These are phyloP conservation scores for Catamblyrhynchus diadema DNA, from an alignment of 2,797 vertebrate genomes.

Conservation along the genomic window DNA sequence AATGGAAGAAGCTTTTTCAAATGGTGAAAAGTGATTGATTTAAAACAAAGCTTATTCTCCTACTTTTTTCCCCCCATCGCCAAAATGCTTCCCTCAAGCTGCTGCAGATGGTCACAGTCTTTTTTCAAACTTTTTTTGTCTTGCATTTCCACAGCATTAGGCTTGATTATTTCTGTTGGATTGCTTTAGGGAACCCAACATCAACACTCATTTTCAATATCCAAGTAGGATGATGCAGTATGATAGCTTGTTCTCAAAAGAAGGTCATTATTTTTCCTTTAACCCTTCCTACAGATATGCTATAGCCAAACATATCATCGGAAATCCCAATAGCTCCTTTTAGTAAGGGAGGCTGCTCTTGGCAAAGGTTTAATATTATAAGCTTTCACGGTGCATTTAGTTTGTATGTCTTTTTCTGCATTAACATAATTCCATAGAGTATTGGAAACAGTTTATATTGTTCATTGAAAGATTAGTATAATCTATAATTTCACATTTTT, in stretches of 20 bases:
- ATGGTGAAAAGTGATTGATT: slow-evolving; percentile 10
- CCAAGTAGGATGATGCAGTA: not conserved
- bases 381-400: not conserved
- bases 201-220: slow-evolving; percentile 6
- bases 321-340: not conserved
- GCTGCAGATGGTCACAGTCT: slow-evolving; percentile 33
- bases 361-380: not conserved
- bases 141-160: slow-evolving; percentile 37
- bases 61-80: not conserved
- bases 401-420: not conserved
- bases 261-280: not conserved
- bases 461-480: not conserved
- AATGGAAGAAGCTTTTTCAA: slow-evolving; percentile 7
- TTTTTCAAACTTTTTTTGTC: slow-evolving; percentile 26
- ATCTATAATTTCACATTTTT: not conserved
- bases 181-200: slow-evolving; percentile 38
- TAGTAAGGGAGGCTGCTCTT: not conserved
- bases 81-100: not conserved
- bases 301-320: not conserved
- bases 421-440: not conserved
- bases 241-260: not conserved
- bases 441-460: not conserved
- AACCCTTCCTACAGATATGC: not conserved
- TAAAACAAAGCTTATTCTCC: not conserved
- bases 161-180: slow-evolving; percentile 33